Base-by-base conservation (phyloP, 2,113 vertebrate species). In the Sebastes fasciatus region DNA sequence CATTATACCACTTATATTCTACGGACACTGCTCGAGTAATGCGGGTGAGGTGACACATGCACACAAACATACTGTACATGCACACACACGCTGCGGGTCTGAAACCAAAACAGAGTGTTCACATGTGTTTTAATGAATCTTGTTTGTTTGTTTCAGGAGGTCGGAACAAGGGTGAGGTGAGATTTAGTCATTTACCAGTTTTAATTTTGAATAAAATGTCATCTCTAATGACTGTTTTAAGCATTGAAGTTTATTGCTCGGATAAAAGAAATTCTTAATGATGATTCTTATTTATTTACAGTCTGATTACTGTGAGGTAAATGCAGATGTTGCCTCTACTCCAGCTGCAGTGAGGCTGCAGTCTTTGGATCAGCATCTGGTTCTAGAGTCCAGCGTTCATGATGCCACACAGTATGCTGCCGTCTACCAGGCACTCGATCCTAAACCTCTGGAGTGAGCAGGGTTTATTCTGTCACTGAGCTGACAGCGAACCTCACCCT, bases 1-100 rank as follows among this genome's bases (percentile, higher is more conserved):
- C 21, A 49, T 92, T 10, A 94, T 94, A 23, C 94, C 93, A 21
- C 55, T 94, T 0, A 90, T 93, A 48, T 91, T 94, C 79, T 94
- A 86, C 12, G 58, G 80, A 80, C 77, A 83, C 79, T 93, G 89
- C 86, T 70, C 45, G 23, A 83, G 67, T 17, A 82, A 61, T n/a
- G 58, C 23, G 4, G 90, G 92, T 92, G 68, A 82, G 49, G 14
- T 70, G 66, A 67, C 62, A 42, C 61, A 48, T 2, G 1, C 13
- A 45, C 21, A 40, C 12, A 45, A 0, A 61, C 43, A 54, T 9
- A 34, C 34, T 34, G 34, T 34, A 34, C 13, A 21, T 10, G 1
- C 23, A 5, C 40, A 54, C 42, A 68, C 23, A 71, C 58, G 34
- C 16, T 16, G 6, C 19, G 52, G 13, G 68, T 26, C 9, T 64